Evolutionary conservation across 2,888 invertebrate genomes (phyloP).

Genomic region (Lottia gigantea): DNA sequence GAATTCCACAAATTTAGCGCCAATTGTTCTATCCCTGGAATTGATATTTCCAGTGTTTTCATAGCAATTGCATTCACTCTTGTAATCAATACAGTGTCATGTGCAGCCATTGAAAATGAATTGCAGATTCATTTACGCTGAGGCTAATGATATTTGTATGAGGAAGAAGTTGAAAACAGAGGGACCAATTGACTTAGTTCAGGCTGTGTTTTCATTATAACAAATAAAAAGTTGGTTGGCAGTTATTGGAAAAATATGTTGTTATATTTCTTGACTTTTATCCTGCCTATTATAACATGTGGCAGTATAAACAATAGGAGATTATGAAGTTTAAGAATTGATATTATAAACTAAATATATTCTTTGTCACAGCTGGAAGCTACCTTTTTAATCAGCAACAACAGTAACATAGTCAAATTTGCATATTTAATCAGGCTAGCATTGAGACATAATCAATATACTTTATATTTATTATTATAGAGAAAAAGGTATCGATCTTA

Average conservation of each 20-base stretch:
- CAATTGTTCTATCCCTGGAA: slow-evolving; percentile 12
- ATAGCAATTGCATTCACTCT: slow-evolving; percentile 10
- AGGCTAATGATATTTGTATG: slow-evolving; percentile 20
- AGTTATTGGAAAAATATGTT: slow-evolving; percentile 23
- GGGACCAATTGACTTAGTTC: slow-evolving; percentile 16
- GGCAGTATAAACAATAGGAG: slow-evolving; percentile 1
- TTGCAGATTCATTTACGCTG: slow-evolving; percentile 21
- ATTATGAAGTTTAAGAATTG: slow-evolving; percentile 10
- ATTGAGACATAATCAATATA: slow-evolving; percentile 8
- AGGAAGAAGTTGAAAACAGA: slow-evolving; percentile 3
- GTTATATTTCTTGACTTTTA: slow-evolving; percentile 14
- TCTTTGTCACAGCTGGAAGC: slow-evolving; percentile 9
- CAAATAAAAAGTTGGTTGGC: slow-evolving; percentile 19
- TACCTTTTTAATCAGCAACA: neutral
- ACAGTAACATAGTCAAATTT: slow-evolving; percentile 4
- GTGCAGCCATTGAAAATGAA: slow-evolving; percentile 20
- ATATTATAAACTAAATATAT: slow-evolving; percentile 9
- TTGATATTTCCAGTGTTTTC: slow-evolving; percentile 18
- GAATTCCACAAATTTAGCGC: slow-evolving; percentile 12
- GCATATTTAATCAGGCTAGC: slow-evolving; percentile 9
- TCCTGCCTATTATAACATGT: slow-evolving; percentile 7
- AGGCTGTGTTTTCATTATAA: slow-evolving; percentile 19
- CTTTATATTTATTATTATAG: slow-evolving; percentile 9
- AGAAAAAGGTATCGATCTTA: slow-evolving; percentile 9
- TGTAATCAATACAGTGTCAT: slow-evolving; percentile 20